Evolutionary conservation across 2,113 vertebrate genomes (phyloP).

Genomic region (Caracal caracal): DNA sequence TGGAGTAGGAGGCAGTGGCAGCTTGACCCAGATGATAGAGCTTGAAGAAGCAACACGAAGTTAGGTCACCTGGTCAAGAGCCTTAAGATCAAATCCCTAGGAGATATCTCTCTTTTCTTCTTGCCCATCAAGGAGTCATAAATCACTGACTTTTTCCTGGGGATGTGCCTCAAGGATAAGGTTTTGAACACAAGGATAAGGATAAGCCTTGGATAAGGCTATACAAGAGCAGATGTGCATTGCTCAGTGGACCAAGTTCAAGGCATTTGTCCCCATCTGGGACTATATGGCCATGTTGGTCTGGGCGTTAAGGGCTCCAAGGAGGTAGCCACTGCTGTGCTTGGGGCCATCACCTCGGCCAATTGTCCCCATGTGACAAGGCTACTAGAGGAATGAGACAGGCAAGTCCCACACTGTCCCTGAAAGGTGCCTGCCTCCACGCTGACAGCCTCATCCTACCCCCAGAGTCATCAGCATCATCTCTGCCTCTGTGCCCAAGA

Average conservation of each 20-base stretch:
- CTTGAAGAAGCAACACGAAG: not conserved
- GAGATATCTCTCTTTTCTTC: not conserved
- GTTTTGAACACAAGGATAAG: too few relatives aligned
- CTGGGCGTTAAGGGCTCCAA: not conserved
- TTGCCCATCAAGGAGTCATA: not conserved
- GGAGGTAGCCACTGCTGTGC: too few relatives aligned
- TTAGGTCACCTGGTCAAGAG: not conserved
- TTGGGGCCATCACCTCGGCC: not conserved
- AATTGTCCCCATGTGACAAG: rapidly evolving
- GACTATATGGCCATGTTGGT: not conserved
- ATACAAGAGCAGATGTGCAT: not conserved
- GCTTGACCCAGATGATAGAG: too few relatives aligned
- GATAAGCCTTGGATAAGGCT: too few relatives aligned
- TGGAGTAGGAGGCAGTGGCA: not conserved
- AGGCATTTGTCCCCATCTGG: not conserved
- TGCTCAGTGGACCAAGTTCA: not conserved
- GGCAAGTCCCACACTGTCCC: not conserved
- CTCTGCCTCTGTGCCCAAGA: not conserved
- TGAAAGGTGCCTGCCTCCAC: not conserved
- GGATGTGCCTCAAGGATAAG: not conserved
- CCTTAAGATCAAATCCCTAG: not conserved
- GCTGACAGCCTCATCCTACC: not conserved
- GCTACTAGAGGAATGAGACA: not conserved
- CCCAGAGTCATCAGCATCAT: not conserved
- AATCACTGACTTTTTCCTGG: not conserved